Conservation (phyloP, 2,888 invertebrate genomes). For the Belgica antarctica region DNA sequence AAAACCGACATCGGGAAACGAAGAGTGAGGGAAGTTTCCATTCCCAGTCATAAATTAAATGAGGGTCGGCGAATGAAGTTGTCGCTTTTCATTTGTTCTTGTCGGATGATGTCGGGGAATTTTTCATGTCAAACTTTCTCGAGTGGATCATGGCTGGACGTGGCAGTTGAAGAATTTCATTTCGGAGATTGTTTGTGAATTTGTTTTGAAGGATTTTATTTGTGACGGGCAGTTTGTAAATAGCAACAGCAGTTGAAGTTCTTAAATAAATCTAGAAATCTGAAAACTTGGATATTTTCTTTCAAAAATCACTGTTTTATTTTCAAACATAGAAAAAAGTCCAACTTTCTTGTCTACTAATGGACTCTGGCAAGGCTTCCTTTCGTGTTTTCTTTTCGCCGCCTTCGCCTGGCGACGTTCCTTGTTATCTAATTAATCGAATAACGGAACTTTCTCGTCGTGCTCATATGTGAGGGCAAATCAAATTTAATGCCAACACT, state of each 20-base stretch:
- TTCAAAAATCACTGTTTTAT: too few species aligned
- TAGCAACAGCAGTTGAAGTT: too few species aligned
- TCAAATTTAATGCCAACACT: slow-evolving; percentile 11
- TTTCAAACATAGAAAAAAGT: too few species aligned
- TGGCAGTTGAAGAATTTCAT: slow-evolving; percentile 24
- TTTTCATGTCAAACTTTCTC: not conserved
- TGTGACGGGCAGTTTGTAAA: too few species aligned
- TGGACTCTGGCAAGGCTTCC: not conserved
- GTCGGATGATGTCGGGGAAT: slow-evolving; percentile 4
- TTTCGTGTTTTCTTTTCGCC: not conserved
- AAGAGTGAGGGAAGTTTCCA: slow-evolving; percentile 12
- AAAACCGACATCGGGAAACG: not conserved
- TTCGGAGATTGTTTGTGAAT: not conserved
- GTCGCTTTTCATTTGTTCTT: not conserved
- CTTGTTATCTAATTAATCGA: slow-evolving; percentile 40
- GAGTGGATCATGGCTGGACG: slow-evolving; percentile 26
- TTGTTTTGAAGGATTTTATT: too few species aligned
- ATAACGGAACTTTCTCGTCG: slow-evolving; percentile 10
- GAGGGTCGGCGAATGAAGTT: slow-evolving; percentile 21
- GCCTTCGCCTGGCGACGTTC: not conserved
- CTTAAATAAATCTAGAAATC: too few species aligned
- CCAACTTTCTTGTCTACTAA: too few species aligned
- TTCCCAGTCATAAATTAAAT: slow-evolving; percentile 20
- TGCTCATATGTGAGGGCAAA: not conserved
- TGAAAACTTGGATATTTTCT: too few species aligned